phyloP scores from a whole-genome alignment of 2,888 invertebrate genomes.

The Herminia tarsipennalis region DNA sequence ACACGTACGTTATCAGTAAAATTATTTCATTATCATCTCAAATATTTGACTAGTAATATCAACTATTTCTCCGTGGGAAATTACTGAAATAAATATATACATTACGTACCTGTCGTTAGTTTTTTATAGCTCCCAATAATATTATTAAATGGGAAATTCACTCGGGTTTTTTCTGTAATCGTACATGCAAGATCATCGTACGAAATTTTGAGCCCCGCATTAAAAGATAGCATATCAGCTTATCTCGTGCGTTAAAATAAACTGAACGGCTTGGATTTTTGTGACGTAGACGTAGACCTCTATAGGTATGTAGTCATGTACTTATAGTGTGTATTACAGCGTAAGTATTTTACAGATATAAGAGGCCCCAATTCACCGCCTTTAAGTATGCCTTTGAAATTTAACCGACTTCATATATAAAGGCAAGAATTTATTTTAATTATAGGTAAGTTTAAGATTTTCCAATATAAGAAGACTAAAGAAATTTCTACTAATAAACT shows the following conservation, averaged over 20 bases:
- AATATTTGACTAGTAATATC: slow-evolving; percentile 58
- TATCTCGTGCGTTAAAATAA: slow-evolving; percentile 6
- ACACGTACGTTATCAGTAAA: slow-evolving; percentile 49
- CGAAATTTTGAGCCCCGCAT: slow-evolving; percentile 18
- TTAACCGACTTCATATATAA: too few species aligned
- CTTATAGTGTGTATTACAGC: too few species aligned
- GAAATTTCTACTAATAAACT: too few species aligned
- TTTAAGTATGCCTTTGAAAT: too few species aligned
- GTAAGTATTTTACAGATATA: too few species aligned
- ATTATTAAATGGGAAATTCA: slow-evolving; percentile 13
- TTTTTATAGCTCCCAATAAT: slow-evolving; percentile 5
- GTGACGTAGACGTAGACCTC: neutral
- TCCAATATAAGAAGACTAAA: too few species aligned
- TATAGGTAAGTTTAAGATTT: too few species aligned
- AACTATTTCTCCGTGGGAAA: slow-evolving; percentile 48
- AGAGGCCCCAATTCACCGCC: too few species aligned
- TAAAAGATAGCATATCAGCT: slow-evolving; percentile 11
- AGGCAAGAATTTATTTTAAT: too few species aligned
- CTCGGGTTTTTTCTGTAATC: slow-evolving; percentile 14
- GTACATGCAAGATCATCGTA: slow-evolving; percentile 20
- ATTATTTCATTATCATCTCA: slow-evolving; percentile 57
- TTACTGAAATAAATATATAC: slow-evolving; percentile 16
- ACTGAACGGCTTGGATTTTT: neutral
- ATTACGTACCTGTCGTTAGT: slow-evolving; percentile 7
- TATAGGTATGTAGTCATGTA: neutral